Evolutionary conservation across 2,888 invertebrate genomes (phyloP).

Genomic region (Pseudococcus viburni): DNA sequence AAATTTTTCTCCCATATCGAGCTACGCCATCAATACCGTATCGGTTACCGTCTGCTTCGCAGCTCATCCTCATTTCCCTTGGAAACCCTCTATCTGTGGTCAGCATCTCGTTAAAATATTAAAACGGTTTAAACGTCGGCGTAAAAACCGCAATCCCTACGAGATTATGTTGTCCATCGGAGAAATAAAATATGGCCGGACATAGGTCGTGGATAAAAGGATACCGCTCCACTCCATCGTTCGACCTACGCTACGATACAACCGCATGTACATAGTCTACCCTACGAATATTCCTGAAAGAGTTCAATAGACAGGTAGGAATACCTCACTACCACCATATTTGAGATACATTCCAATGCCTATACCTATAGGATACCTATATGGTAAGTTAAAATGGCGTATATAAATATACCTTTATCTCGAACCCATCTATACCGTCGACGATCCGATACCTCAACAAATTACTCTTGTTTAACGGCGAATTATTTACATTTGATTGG

Average conservation of each 20-base stretch:
- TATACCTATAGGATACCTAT: not conserved
- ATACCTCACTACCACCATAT: too few species aligned
- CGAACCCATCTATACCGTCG: not conserved
- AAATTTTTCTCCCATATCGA: not conserved
- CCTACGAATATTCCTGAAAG: not conserved
- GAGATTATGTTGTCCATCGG: conserved; percentile 40
- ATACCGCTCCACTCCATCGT: not conserved
- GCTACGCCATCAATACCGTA: not conserved
- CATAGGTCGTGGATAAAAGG: not conserved
- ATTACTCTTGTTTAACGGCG: conserved; percentile 14
- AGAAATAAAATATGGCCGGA: conserved; percentile 27
- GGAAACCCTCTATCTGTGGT: not conserved
- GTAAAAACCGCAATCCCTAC: conserved; percentile 40
- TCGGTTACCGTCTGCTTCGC: not conserved
- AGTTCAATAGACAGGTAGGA: not conserved
- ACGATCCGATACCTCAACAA: not conserved
- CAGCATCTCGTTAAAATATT: conserved; percentile 5
- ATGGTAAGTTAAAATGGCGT: not conserved
- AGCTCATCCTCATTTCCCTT: not conserved
- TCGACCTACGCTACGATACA: not conserved
- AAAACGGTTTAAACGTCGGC: conserved; percentile 8
- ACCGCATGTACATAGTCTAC: not conserved
- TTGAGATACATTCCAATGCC: not conserved
- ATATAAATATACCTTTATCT: conserved; percentile 10
- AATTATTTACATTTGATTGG: conserved; percentile 22